These are phyloP conservation scores for Bellardia bayeri DNA, from an alignment of 2,888 invertebrate species.

Conservation along the genomic window DNA sequence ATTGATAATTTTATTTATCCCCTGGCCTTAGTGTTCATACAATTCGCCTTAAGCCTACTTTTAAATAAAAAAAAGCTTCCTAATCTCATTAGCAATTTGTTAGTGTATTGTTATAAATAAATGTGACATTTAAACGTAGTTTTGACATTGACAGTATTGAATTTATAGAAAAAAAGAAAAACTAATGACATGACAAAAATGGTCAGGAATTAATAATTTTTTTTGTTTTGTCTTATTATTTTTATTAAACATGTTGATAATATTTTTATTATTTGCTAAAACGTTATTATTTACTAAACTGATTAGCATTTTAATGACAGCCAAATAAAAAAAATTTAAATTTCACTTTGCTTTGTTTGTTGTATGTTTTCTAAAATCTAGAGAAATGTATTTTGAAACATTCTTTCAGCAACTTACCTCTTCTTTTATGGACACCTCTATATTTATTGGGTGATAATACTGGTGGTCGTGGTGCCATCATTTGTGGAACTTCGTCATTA, in stretches of 20 bases:
- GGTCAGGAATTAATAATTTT: constrained; percentile 66
- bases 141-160: constrained; percentile 72
- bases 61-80: background rate
- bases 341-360: background rate
- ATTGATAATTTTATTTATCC: no score
- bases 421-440: constrained; percentile 79
- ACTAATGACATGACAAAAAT: constrained; percentile 59
- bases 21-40: background rate
- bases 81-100: constrained; percentile 56
- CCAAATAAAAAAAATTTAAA: background rate
- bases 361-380: background rate
- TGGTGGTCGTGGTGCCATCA: constrained; percentile 84
- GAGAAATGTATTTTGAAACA: background rate
- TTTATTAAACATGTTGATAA: constrained; percentile 4
- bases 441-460: constrained; percentile 82
- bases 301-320: no score
- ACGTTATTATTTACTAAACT: no score
- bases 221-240: background rate
- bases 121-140: constrained; percentile 69
- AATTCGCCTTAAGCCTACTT: constrained; percentile 3
- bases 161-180: constrained; percentile 59
- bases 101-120: constrained; percentile 61
- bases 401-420: constrained; percentile 79
- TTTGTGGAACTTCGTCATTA: constrained; percentile 84
- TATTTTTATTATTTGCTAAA: background rate